A percentile compares a stretch with the other conserved stretches of the same genome.
Conservation (phyloP, 2,888 invertebrate genomes). For the Germaria angustata region DNA sequence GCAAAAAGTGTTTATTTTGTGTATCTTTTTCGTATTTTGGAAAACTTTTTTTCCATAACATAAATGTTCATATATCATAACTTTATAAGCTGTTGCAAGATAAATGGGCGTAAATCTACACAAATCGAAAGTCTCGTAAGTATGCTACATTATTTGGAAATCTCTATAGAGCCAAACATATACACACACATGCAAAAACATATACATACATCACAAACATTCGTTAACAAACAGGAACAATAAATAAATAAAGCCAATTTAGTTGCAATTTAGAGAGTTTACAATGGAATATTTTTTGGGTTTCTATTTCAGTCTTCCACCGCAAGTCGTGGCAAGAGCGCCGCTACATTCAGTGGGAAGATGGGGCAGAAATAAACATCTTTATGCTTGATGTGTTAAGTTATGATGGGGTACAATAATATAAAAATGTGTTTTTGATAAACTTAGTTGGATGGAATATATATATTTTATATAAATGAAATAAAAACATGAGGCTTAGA, state of each 20-base stretch:
- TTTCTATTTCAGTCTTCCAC: neutral
- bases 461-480: too few relatives aligned
- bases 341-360: neutral
- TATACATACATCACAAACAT: constrained; percentile 20
- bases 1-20: constrained; percentile 32
- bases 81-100: constrained; percentile 77
- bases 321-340: neutral
- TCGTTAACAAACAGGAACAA: constrained; percentile 52
- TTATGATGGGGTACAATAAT: constrained; percentile 68
- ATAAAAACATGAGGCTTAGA: constrained; percentile 36
- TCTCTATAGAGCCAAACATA: neutral
- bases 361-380: constrained; percentile 68
- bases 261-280: constrained; percentile 75
- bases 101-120: constrained; percentile 77
- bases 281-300: constrained; percentile 22
- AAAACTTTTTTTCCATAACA: constrained; percentile 17
- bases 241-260: constrained; percentile 75
- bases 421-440: constrained; percentile 75
- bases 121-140: constrained; percentile 77
- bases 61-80: constrained; percentile 75
- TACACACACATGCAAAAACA: neutral
- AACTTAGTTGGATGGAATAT: constrained; percentile 71
- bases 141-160: constrained; percentile 49
- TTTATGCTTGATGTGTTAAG: constrained; percentile 77
- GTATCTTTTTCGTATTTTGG: constrained; percentile 14